Percentiles rank a stretch among this genome's conserved stretches.
Evolutionary conservation across 1,140 invertebrate genomes (phyloP).

Genomic region (Leptonema lineaticorne): DNA sequence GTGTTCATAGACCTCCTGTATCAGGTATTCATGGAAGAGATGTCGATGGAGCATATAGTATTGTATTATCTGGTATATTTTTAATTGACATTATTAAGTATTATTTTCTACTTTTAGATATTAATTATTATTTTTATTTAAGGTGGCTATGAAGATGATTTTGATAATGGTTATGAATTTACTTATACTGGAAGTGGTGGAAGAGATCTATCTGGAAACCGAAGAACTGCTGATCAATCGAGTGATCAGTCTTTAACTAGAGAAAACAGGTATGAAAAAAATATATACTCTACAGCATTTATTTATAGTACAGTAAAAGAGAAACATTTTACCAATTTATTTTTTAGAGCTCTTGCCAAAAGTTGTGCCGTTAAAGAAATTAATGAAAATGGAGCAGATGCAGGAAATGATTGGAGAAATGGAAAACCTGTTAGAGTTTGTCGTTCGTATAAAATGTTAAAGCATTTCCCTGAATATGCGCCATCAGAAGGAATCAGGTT

Average conservation of each 20-base stretch:
- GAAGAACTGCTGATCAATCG: constrained; percentile 76
- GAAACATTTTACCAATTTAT: not conserved
- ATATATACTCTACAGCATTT: not conserved
- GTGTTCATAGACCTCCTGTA: constrained; percentile 80
- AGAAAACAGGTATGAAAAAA: constrained; percentile 79
- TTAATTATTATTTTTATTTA: not conserved
- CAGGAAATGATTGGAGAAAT: constrained; percentile 66
- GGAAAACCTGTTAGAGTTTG: constrained; percentile 81
- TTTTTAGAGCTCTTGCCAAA: constrained; percentile 70
- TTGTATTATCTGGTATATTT: constrained; percentile 68
- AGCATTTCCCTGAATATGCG: constrained; percentile 74
- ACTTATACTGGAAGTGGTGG: constrained; percentile 84
- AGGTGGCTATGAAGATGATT: constrained; percentile 86
- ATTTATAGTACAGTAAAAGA: too few relatives aligned
- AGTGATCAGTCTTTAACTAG: constrained; percentile 78
- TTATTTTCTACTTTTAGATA: not conserved
- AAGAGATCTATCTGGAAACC: constrained; percentile 80
- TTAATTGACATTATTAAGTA: not conserved
- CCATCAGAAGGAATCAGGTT: constrained; percentile 72
- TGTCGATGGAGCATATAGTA: constrained; percentile 78
- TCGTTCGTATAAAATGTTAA: constrained; percentile 71
- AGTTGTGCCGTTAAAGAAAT: constrained; percentile 74
- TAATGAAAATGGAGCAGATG: constrained; percentile 66
- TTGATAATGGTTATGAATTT: constrained; percentile 81
- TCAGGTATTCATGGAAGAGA: constrained; percentile 83